phyloP scores from a whole-genome alignment of 2,888 invertebrate genomes.

The Tenthredo distinguenda region DNA sequence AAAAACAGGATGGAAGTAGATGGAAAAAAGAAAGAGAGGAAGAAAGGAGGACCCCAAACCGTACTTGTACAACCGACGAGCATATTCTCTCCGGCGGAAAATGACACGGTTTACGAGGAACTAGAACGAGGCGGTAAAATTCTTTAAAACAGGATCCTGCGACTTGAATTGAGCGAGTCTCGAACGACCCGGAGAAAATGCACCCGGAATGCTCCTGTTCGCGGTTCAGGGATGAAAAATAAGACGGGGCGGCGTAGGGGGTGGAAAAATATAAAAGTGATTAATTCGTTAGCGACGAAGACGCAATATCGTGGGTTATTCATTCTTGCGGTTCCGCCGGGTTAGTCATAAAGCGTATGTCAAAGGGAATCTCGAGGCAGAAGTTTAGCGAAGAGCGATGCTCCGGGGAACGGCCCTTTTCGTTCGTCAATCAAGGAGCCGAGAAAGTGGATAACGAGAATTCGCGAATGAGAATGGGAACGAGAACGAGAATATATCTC shows the following conservation, averaged over 20 bases:
- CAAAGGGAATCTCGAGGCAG: neutral
- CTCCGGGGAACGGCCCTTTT: neutral
- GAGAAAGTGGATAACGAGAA: conserved; percentile 45
- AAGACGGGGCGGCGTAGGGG: neutral
- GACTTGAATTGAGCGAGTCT: neutral
- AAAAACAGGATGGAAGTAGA: neutral
- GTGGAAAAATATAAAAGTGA: neutral
- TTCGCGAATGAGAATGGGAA: conserved; percentile 39
- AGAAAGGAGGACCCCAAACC: neutral
- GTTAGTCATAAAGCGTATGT: neutral
- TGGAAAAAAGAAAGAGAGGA: neutral
- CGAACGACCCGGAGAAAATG: neutral
- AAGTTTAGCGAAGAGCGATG: neutral
- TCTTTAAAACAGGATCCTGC: neutral
- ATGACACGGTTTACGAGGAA: conserved; percentile 3
- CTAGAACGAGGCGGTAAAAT: conserved; percentile 12
- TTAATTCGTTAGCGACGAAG: neutral
- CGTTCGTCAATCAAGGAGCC: conserved; percentile 4
- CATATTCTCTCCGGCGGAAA: neutral
- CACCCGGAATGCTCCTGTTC: neutral
- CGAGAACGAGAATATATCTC: neutral
- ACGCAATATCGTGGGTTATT: neutral
- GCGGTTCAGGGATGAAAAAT: neutral
- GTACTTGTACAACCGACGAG: neutral
- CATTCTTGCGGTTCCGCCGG: too few species aligned